A percentile compares a stretch with the other conserved stretches of the same genome.
Evolutionary conservation across 1,140 invertebrate species (phyloP).

Genomic region (Forficula auricularia): DNA sequence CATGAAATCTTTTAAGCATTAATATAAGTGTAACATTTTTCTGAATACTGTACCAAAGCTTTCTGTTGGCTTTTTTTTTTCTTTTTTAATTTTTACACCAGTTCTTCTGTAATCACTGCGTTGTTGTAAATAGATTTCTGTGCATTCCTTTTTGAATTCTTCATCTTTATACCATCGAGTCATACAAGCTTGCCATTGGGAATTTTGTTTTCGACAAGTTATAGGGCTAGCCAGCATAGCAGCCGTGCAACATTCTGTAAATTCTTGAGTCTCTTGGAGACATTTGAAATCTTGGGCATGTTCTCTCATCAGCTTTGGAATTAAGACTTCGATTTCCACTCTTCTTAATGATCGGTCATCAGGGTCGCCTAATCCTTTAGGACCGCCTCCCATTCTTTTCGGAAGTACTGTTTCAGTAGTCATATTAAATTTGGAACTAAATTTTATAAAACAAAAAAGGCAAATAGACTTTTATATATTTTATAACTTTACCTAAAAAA

Average conservation of each 20-base stretch:
- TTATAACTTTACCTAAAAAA: too few species aligned
- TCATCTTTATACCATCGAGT: conserved; percentile 56
- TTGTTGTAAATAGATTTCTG: conserved; percentile 60
- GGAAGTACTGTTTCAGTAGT: too few species aligned
- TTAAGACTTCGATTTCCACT: conserved; percentile 67
- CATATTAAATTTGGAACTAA: too few species aligned
- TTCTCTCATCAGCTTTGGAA: conserved; percentile 70
- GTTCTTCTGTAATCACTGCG: conserved; percentile 62
- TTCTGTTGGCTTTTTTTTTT: background rate
- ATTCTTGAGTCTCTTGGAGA: conserved; percentile 41
- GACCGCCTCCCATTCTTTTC: too few species aligned
- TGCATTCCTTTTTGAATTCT: conserved; percentile 52
- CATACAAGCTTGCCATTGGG: conserved; percentile 47
- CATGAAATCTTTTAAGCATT: too few species aligned
- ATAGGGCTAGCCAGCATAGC: conserved; percentile 46
- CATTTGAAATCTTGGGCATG: conserved; percentile 61
- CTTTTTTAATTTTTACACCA: conserved; percentile 43
- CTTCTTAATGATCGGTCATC: conserved; percentile 58
- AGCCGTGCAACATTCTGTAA: conserved; percentile 58
- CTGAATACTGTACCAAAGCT: too few species aligned
- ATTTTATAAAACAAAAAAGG: too few species aligned
- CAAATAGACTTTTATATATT: too few species aligned
- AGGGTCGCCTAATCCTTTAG: conserved; percentile 51
- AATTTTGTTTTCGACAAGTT: conserved; percentile 54
- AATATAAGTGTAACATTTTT: too few species aligned